Conservation (phyloP, 1,140 invertebrate species). For the Antheraea mylitta region DNA sequence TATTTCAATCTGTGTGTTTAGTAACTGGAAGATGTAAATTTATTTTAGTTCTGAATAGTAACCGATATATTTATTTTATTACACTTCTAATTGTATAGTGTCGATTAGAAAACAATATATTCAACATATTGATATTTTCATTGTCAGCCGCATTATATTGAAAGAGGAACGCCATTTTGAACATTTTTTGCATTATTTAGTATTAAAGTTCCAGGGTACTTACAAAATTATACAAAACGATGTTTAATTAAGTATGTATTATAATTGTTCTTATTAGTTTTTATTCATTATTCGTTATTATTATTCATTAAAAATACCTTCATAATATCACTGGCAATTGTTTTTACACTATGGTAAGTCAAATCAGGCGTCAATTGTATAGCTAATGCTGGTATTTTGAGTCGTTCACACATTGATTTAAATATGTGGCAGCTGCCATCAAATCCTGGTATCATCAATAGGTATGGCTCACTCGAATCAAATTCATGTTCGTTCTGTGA, state of each 20-base stretch:
- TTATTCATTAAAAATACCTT: not conserved
- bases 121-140: no score
- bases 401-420: not conserved
- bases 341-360: constrained; percentile 4
- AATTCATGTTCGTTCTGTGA: constrained; percentile 2
- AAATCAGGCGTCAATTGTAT: not conserved
- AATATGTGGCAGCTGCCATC: constrained; percentile 6
- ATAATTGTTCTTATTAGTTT: no score
- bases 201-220: no score
- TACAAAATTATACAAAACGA: no score
- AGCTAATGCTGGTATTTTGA: constrained; percentile 6
- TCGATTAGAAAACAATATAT: no score
- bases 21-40: constrained; percentile 13
- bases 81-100: no score
- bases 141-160: no score
- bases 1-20: constrained; percentile 15
- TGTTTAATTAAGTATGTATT: no score
- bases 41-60: not conserved
- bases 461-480: not conserved
- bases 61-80: no score
- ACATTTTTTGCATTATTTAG: no score
- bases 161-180: no score
- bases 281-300: not conserved
- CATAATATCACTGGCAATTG: not conserved
- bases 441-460: constrained; percentile 14